Base-by-base conservation (phyloP, 2,888 invertebrate species). In the Mythimna ferrago region DNA sequence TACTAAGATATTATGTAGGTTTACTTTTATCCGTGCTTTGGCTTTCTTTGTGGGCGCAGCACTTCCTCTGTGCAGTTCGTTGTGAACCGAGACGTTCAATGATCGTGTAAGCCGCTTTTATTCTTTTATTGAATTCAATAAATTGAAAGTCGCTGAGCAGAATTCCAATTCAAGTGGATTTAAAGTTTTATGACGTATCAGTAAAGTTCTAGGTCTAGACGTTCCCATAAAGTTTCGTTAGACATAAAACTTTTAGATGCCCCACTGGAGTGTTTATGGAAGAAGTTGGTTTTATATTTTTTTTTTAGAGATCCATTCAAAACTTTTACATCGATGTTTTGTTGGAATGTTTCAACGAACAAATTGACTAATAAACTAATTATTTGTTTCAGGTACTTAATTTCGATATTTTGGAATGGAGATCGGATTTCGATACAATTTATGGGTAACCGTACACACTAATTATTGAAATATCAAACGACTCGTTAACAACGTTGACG, bases 381-480 rank as follows among this genome's bases (percentile, higher is more conserved):
- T 68, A 58, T 80, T 81, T 81, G 84, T 81, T 81, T 60, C 81
- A 81, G 81, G 81, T 81, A 81, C 35, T n/a, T 73, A 51, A 61
- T 60, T 56, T 41, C 41, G 41, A 48, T 35, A 19, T 60, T 57
- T 65, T 44, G 65, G 53, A 35, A n/a, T 14, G 67, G 26, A 48
- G 48, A 61, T 66, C n/a, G 58, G 6, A 66, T 76, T 72, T 48
- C 10, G 38, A 48, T 73, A 66, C 69, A 71, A 60, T 73, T 66
- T 56, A 58, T 73, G n/a, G 80, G 83, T 81, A 81, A 82, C 56
- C 16, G 66, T 68, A 66, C 61, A 62, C 26, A 26, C n/a, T 51
- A 78, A 71, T 71, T 48, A 63, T 38, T 41, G 11, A 51, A 71
- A 51, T 51, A 62, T 56, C 19, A 51, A 62, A 35, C 19, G n/a